Evolutionary conservation across 1,140 invertebrate genomes (phyloP).

Genomic region (Penaeus vannamei): DNA sequence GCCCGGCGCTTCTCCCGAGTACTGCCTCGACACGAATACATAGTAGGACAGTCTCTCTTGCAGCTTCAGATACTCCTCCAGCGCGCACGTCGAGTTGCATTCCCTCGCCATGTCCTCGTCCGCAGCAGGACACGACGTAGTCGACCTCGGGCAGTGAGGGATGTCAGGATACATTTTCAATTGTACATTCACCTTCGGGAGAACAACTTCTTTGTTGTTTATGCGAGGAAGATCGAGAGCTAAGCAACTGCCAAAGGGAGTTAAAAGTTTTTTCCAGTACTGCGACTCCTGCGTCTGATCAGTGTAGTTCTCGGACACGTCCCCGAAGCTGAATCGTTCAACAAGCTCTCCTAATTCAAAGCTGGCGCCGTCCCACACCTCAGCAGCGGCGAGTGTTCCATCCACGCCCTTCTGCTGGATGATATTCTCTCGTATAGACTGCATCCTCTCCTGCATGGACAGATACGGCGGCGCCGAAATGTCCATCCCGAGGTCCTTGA

Average conservation of each 20-base stretch:
- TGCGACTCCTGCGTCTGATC: neutral
- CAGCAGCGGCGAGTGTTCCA: neutral
- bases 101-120: too few relatives aligned
- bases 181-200: constrained; percentile 16
- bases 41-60: too few relatives aligned
- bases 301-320: constrained; percentile 37
- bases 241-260: constrained; percentile 40
- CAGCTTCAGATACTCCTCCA: too few relatives aligned
- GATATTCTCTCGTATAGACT: neutral
- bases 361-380: constrained; percentile 39
- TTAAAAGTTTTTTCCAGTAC: constrained; percentile 24
- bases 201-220: neutral
- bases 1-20: too few relatives aligned
- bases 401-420: constrained; percentile 1
- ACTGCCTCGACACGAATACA: too few relatives aligned
- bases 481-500: constrained; percentile 43
- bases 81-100: too few relatives aligned
- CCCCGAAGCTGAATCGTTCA: constrained; percentile 26
- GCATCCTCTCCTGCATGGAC: neutral
- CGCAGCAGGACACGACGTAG: neutral
- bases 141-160: neutral
- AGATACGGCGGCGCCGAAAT: neutral
- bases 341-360: constrained; percentile 35
- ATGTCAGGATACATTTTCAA: neutral
- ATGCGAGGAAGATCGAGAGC: constrained; percentile 25